Evolutionary conservation across 2,797 vertebrate genomes (phyloP).

Genomic region (Sebastiscus albofasciatus): DNA sequence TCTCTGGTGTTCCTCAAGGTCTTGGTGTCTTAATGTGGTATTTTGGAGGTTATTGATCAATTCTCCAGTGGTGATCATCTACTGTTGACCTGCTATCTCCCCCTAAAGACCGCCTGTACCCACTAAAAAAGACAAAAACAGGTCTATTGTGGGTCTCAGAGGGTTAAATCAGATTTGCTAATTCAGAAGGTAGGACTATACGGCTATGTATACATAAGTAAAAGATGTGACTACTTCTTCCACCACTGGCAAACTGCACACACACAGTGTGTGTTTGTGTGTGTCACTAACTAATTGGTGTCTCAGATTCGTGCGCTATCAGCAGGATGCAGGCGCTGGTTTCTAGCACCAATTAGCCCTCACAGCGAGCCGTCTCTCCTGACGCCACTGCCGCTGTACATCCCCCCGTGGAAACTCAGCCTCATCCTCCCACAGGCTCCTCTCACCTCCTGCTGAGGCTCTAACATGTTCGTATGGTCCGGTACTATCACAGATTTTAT

Average conservation of each 20-base stretch:
- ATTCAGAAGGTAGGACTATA: no score
- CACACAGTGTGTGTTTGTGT: not conserved
- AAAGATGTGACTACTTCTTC: not conserved
- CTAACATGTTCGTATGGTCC: no score
- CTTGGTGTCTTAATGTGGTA: no score
- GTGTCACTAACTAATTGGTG: not conserved
- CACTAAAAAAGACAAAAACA: no score
- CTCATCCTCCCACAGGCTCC: not conserved
- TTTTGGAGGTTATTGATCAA: no score
- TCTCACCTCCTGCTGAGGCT: not conserved
- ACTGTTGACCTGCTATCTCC: no score
- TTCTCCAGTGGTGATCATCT: no score
- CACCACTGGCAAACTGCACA: not conserved
- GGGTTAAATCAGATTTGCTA: no score
- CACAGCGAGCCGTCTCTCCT: not conserved
- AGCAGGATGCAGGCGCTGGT: slow-evolving; percentile 35
- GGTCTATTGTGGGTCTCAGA: no score
- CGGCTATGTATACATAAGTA: no score
- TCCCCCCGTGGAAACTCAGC: not conserved
- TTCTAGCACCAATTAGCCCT: slow-evolving; percentile 28
- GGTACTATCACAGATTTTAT: not conserved
- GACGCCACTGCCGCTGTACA: not conserved
- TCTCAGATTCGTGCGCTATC: slow-evolving; percentile 18
- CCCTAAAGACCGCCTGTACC: no score
- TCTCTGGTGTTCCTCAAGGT: no score